Base-by-base conservation (phyloP, 2,113 vertebrate genomes). In the Heterochromis multidens region DNA sequence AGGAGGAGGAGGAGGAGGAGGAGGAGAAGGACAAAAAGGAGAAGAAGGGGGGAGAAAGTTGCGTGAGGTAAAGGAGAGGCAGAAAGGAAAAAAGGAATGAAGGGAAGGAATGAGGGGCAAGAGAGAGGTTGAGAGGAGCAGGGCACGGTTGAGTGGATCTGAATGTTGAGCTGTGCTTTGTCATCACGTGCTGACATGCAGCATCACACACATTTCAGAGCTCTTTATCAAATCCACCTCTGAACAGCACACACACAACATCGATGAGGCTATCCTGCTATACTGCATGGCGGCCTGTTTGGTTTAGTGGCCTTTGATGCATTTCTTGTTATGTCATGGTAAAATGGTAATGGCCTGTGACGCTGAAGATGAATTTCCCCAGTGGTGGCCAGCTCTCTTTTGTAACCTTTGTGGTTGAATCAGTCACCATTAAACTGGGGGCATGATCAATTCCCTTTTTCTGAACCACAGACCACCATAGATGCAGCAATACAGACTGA, bases 81-180 rank as follows among this genome's bases (percentile, higher is more conserved):
- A 81, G 58, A 88, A 61, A 67, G 62, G 49, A 84, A 87, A 87
- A 72, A 49, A 57, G 72, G 56, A 78, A 87, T 27, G 33, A 59
- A 89, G 81, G 43, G 84, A 88, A 83, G 81, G 87, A 83, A 77
- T 81, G 88, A 87, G 84, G 16, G n/a, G 25, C 46, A 63, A 80
- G 84, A 81, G 85, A 82, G 83, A 89, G 65, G 82, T 80, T 85
- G 88, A 89, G 92, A 79, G 85, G 85, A 88, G 88, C 79, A 21
- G 77, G 70, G 29, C 84, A 94, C 72, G 94, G 92, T 79, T 80
- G 87, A 90, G 49, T 87, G 92, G 80, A 16, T 59, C 61, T 94
- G 91, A 94, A 95, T 94, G 90, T 79, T 7, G 88, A 88, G 82
- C 86, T 63, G 82, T 70, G 92, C 91, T 92, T 94, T 95, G 94